Evolutionary conservation across 2,113 vertebrate genomes (phyloP).

Genomic region (Collichthys lucidus): DNA sequence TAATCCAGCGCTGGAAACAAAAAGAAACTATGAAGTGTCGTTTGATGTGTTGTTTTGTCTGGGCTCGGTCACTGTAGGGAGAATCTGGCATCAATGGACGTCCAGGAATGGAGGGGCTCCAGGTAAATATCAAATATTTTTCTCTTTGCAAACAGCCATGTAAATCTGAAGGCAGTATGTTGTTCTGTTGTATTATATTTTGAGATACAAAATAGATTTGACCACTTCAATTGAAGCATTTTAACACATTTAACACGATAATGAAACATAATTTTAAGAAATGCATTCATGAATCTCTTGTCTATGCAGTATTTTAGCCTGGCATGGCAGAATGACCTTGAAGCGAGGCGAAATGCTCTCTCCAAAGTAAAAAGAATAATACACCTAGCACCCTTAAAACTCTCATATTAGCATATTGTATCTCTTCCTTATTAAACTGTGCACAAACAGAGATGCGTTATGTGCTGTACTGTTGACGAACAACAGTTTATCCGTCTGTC

Average conservation of each 20-base stretch:
- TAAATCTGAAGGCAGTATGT: not conserved
- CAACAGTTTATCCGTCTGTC: too few species aligned
- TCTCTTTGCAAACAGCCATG: slow-evolving; percentile 2
- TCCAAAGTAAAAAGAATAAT: too few species aligned
- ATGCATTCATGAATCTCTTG: not conserved
- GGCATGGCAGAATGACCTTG: too few species aligned
- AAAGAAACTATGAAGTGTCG: slow-evolving; percentile 23
- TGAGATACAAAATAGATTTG: not conserved
- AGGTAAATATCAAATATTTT: slow-evolving; percentile 77
- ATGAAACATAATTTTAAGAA: not conserved
- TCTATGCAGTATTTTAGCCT: too few species aligned
- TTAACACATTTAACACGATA: not conserved
- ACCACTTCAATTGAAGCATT: not conserved
- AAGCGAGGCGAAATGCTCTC: too few species aligned
- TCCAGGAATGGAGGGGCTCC: slow-evolving; percentile 84
- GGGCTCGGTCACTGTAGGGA: slow-evolving; percentile 81
- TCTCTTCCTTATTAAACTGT: too few species aligned
- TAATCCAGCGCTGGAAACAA: slow-evolving; percentile 47
- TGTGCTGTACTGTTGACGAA: too few species aligned
- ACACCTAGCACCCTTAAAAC: too few species aligned
- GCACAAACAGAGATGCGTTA: too few species aligned
- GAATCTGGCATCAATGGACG: slow-evolving; percentile 86
- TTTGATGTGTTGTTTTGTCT: slow-evolving; percentile 54
- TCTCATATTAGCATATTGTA: too few species aligned
- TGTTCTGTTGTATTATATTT: too few species aligned